A percentile compares a stretch with the other conserved stretches of the same genome.
Conservation (phyloP, 2,113 vertebrate species). For the Aldabrachelys gigantea region DNA sequence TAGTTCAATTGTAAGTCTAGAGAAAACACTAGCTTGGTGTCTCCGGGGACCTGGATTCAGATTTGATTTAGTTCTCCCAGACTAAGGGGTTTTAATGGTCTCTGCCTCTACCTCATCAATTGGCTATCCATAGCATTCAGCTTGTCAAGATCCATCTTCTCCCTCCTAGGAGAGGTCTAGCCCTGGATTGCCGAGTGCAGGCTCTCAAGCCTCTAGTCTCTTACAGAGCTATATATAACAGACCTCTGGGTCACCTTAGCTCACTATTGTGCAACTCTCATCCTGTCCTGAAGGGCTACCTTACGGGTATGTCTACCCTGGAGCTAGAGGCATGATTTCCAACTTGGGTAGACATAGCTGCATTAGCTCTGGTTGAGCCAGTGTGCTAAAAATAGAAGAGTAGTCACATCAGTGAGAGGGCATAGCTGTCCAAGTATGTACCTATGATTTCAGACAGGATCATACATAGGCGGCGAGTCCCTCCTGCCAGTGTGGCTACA, state of each 20-base stretch:
- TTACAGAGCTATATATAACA: not conserved
- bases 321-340: not conserved
- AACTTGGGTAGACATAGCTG: not conserved
- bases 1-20: not conserved
- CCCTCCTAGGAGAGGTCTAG: not conserved
- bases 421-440: not conserved
- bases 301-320: not conserved
- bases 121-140: not conserved
- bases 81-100: not conserved
- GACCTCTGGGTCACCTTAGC: not conserved
- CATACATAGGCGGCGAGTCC: not conserved
- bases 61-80: not conserved
- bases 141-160: not conserved
- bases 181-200: not conserved
- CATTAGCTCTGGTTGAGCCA: not conserved
- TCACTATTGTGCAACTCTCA: not conserved
- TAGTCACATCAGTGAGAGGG: not conserved
- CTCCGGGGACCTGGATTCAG: not conserved
- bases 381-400: not conserved
- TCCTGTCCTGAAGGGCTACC: not conserved
- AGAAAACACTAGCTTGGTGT: not conserved
- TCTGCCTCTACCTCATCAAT: not conserved
- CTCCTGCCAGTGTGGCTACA: not conserved
- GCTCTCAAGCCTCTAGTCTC: not conserved
- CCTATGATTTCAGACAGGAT: not conserved